Base-by-base conservation (phyloP, 2,888 invertebrate species). In the Melikaiella ostensackeni region DNA sequence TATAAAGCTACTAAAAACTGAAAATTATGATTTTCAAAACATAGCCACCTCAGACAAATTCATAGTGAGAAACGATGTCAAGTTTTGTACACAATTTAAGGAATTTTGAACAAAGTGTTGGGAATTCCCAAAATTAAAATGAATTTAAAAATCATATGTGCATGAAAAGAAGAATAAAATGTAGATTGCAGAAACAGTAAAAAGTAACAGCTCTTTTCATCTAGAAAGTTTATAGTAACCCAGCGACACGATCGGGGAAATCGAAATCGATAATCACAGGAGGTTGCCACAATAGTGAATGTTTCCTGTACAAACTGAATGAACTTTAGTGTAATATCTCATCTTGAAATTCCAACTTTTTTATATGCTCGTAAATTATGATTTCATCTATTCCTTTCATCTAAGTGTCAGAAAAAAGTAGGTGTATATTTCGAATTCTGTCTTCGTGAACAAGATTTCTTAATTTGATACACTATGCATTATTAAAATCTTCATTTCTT, bases 171-270 rank as follows among this genome's bases (percentile, higher is more conserved):
- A 7, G 2, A n/a, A 55, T 55, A 8, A 33, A 5, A 9, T 9
- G 55, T 55, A 21, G 8, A n/a, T n/a, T 19, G 55, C 42, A 46
- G 21, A 55, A 55, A 55, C 55, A 55, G 33, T 33, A 55, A 27
- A 59, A 27, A 59, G 6, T 1, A 59, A 59, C 13, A 57, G 57
- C 5, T 24, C 7, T 16, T 27, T 59, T 24, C 16, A 16, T 6
- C 24, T 59, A 59, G 57, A 59, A 59, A 59, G 24, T 59, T 59
- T 27, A 27, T 59, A 27, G 57, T 59, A 59, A 59, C 24, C 57
- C 57, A 57, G 13, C 24, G 24, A 59, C 27, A 59, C 57, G 27
- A 59, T 27, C 57, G 27, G 57, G 57, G 27, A 59, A 59, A 59
- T 59, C 57, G 27, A 59, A 59, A 5, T 27, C 16, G 6, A 59